Evolutionary conservation across 2,888 invertebrate species (phyloP), one percentile per base, ranked within the genome.

Genomic region (Drosophila anceps): DNA sequence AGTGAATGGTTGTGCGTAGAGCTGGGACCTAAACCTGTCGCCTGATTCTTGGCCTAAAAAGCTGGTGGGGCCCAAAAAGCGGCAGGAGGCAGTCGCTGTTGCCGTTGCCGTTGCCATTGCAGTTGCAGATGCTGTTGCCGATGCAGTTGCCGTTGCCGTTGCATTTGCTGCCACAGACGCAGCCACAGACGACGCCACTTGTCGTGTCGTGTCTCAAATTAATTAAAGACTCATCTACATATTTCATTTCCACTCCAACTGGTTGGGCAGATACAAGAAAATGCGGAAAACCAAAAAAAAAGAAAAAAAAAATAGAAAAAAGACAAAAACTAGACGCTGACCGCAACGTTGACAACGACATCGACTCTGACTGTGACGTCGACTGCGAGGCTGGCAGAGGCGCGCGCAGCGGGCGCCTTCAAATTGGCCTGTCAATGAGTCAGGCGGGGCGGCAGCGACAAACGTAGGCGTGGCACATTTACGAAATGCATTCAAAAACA

Each of bases 121-220:
- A 13, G 65, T 13, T 41, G 33, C 51, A 0, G 66, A 10, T 41
- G 61, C 24, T 2, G 59, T 18, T 31, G 59, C 55, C 18, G 63
- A 43, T 44, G 68, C 60, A 33, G n/a, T n/a, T n/a, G n/a, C n/a
- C n/a, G 65, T 41, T 41, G 33, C 53, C 20, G 67, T 33, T 43
- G 57, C 50, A 33, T 75, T 44, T 31, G 74, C 63, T 55, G 68
- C 67, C 59, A 58, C 66, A 82, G 85, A 74, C 66, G 80, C 69
- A 71, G 68, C 69, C 80, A 79, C 72, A 88, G 83, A 84, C 79
- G 80, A 83, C 88, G 86, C 91, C 79, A 90, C 90, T 83, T 84
- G 89, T 86, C 87, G 78, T 90, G 90, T 88, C 89, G 89, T 87
- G 89, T 86, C 89, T 90, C 84, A 90, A 86, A 86, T 86, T 86